Evolutionary conservation across 2,888 invertebrate species (phyloP), one percentile per base, ranked within the genome.

Genomic region (Zaprionus obscuricornis): DNA sequence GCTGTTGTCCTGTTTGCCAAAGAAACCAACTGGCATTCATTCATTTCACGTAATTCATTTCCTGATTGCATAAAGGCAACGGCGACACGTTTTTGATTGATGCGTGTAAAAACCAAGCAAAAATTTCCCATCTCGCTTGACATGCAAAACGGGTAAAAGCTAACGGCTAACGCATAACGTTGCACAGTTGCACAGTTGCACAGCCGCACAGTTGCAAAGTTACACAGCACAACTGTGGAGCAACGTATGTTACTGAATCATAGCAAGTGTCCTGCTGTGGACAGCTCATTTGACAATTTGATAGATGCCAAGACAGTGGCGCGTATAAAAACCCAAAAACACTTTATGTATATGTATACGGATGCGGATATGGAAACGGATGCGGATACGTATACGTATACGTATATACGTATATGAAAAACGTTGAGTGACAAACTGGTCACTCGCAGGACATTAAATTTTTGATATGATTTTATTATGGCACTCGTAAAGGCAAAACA

Each of bases 251-350:
- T n/a, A n/a, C n/a, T n/a, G n/a, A n/a, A n/a, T n/a, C n/a, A n/a
- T n/a, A n/a, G n/a, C 45, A 20, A 56, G 59, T 65, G 54, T 57
- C 65, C 54, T 55, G 54, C 22, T 64, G 77, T 54, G 76, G 76
- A 78, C 73, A 83, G 81, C 74, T 76, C 76, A 81, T 77, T 81
- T 84, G 84, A 78, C 84, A 81, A 84, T 81, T 76, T 78, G 78
- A 78, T 78, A 81, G 70, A 78, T 78, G 81, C 84, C 22, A 43
- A 27, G 42, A 45, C 64, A 65, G n/a, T n/a, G n/a, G n/a, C n/a
- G n/a, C n/a, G n/a, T n/a, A n/a, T n/a, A n/a, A n/a, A n/a, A n/a
- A n/a, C n/a, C n/a, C n/a, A n/a, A n/a, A n/a, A n/a, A n/a, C n/a
- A n/a, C n/a, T n/a, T n/a, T n/a, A n/a, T n/a, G n/a, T n/a, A n/a